Conservation (phyloP, 2,797 vertebrate genomes). For the Florisuga fusca region DNA sequence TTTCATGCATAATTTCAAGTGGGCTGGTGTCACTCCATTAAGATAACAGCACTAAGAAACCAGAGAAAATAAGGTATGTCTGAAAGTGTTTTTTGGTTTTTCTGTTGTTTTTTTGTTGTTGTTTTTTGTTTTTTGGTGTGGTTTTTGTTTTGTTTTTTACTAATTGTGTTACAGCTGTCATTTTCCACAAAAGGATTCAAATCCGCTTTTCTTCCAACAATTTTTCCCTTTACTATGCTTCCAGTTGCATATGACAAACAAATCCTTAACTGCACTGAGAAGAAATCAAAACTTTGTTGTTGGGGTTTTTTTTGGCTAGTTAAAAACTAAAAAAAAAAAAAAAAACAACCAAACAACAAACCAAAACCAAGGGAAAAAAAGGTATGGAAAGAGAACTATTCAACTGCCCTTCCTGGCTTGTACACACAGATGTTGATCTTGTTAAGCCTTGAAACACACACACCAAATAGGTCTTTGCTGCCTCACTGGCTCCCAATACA, state of each 20-base stretch:
- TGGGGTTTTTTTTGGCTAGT: too few species aligned
- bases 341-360: neutral
- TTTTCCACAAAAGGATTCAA: neutral
- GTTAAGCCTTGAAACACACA: neutral
- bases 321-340: neutral
- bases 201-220: neutral
- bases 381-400: neutral
- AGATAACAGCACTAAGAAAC: too few species aligned
- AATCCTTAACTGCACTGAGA: neutral
- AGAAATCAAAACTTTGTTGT: neutral
- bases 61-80: neutral
- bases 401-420: neutral
- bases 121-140: too few species aligned
- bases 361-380: neutral
- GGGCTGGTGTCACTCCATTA: neutral
- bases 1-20: neutral
- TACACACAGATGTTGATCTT: neutral
- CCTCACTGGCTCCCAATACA: constrained; percentile 56
- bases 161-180: neutral
- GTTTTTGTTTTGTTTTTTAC: neutral
- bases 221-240: neutral
- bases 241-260: neutral
- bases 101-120: too few species aligned
- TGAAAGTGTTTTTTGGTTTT: neutral
- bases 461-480: constrained; percentile 46